A percentile compares a stretch with the other conserved stretches of the same genome.
phyloP scores from a whole-genome alignment of 1,140 invertebrate species.

The Aphis craccivora region DNA sequence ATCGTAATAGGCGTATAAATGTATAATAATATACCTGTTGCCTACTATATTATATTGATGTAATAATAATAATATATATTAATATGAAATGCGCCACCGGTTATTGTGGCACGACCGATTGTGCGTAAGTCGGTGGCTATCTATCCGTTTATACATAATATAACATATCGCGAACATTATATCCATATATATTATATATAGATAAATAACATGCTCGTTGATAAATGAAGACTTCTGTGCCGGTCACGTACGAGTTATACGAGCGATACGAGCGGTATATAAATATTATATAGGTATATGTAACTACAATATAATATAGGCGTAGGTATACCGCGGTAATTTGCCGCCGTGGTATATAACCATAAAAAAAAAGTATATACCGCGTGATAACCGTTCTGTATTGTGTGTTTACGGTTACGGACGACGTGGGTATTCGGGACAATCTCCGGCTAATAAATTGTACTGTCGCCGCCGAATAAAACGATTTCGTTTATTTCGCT shows the following conservation, averaged over 20 bases:
- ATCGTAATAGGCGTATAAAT: not conserved
- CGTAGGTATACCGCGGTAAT: not conserved
- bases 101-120: not conserved
- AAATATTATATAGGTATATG: not conserved
- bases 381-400: not conserved
- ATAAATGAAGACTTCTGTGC: not conserved
- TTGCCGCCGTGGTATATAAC: not conserved
- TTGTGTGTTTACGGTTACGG: not conserved
- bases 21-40: not conserved
- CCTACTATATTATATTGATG: not conserved
- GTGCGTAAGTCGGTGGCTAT: not conserved
- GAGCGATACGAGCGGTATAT: not conserved
- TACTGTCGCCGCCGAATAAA: not conserved
- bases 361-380: not conserved
- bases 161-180: too few species aligned
- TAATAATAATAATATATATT: not conserved
- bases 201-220: not conserved
- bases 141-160: not conserved
- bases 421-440: too few species aligned
- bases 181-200: not conserved
- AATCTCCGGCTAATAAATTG: not conserved
- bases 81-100: not conserved
- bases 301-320: not conserved
- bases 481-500: conserved; percentile 8
- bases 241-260: not conserved